Evolutionary conservation across 2,113 vertebrate genomes (phyloP).

Genomic region (Euleptes europaea): DNA sequence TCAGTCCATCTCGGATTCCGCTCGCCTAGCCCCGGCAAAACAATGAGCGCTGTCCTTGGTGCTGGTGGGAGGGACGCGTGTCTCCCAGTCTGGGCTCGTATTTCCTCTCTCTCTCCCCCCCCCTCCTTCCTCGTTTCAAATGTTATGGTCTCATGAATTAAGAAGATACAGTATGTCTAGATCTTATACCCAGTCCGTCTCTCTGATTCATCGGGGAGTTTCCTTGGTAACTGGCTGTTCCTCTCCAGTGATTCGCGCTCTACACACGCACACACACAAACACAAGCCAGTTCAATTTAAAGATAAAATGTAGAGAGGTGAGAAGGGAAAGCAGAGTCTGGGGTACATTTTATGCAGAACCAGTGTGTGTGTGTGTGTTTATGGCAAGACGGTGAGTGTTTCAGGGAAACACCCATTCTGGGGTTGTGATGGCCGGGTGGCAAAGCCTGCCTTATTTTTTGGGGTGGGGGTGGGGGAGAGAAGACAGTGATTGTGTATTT

Average conservation of each 20-base stretch:
- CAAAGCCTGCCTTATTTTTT: not conserved
- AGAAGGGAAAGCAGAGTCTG: slow-evolving; percentile 22
- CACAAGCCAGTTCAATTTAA: slow-evolving; percentile 28
- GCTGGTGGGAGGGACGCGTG: slow-evolving; percentile 38
- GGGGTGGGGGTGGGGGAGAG: too few species aligned
- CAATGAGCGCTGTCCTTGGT: slow-evolving; percentile 46
- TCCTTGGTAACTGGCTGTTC: slow-evolving; percentile 72
- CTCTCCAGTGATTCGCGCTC: slow-evolving; percentile 68
- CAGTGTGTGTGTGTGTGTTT: slow-evolving; percentile 29
- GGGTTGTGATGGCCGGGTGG: not conserved
- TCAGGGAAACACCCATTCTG: slow-evolving; percentile 16
- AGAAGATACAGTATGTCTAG: slow-evolving; percentile 59
- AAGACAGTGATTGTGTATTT: too few species aligned
- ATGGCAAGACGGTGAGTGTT: slow-evolving; percentile 4
- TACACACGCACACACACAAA: not conserved
- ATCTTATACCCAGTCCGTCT: slow-evolving; percentile 63
- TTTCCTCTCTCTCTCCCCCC: not conserved
- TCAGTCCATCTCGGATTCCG: slow-evolving; percentile 14
- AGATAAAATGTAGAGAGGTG: slow-evolving; percentile 59
- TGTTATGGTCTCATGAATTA: slow-evolving; percentile 62
- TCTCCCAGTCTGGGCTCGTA: slow-evolving; percentile 33
- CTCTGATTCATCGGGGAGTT: slow-evolving; percentile 67
- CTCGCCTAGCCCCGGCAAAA: slow-evolving; percentile 34
- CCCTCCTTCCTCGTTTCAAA: slow-evolving; percentile 32
- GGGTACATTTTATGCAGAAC: not conserved